Base-by-base conservation (phyloP, 2,888 invertebrate species). In the Cephus spinipes region DNA sequence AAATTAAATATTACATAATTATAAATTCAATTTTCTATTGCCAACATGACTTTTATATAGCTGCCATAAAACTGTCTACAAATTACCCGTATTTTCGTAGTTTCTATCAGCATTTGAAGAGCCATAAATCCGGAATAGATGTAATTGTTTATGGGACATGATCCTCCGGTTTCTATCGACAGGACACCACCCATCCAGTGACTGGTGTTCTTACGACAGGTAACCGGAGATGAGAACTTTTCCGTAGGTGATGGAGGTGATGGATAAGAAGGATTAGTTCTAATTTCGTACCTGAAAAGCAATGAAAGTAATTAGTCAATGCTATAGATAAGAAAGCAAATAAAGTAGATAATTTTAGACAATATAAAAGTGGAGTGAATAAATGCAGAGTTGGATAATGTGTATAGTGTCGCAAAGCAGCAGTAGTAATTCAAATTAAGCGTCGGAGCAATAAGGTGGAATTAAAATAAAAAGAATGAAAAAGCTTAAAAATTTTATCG, bases 61-160 rank as follows among this genome's bases (percentile, higher is more conserved):
- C 23, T 55, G 55, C 9, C 55, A 9, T 23, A 23, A 9, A 55
- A 55, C 23, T 55, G 1, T 55, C 23, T 23, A 34, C 12, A 74
- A 80, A 89, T 87, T 88, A 95, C 95, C 93, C 94, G 94, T 82
- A 96, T 95, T 90, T 95, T 95, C 33, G 95, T 95, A 87, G 93
- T 94, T 89, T 96, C 96, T 74, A 96, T 93, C 31, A 96, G 91
- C 32, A 94, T 93, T 90, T 96, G 96, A 83, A 96, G 90, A 4
- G 95, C 95, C 81, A 96, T 90, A 88, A 96, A 96, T n/a, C 96
- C 96, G 0, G 95, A 95, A 88, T 94, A 95, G 89, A 95, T 95
- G 88, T 96, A 96, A 91, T 95, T 94, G 85, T 96, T 94, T 6
- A 95, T 95, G 0, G 96, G 96, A 87, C 96, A 96, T 11, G 94